phyloP scores from a whole-genome alignment of 2,888 invertebrate species.

The Holacanthella duospinosa region DNA sequence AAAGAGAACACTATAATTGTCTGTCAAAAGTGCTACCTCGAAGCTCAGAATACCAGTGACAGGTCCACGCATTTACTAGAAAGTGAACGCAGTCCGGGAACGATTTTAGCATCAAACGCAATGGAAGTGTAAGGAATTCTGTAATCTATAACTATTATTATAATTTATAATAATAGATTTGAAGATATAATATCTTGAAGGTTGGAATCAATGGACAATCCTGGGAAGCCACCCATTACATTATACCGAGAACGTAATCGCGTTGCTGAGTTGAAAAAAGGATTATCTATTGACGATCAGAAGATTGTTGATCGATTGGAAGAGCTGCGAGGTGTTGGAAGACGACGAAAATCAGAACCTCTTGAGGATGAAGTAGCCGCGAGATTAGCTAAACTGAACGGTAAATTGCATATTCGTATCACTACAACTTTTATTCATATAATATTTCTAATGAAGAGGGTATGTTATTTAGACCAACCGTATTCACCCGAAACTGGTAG shows the following conservation, averaged over 20 bases:
- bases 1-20: constrained; percentile 4
- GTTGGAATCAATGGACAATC: constrained; percentile 49
- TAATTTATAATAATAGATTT: constrained; percentile 6
- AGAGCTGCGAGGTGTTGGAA: constrained; percentile 48
- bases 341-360: constrained; percentile 37
- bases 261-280: constrained; percentile 42
- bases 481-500: neutral
- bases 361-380: constrained; percentile 44
- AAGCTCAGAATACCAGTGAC: neutral
- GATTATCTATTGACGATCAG: constrained; percentile 49
- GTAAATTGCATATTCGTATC: too few relatives aligned
- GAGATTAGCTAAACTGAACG: constrained; percentile 49
- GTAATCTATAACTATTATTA: neutral
- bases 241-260: constrained; percentile 42
- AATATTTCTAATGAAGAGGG: neutral
- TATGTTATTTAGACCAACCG: neutral
- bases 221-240: constrained; percentile 48
- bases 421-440: too few relatives aligned
- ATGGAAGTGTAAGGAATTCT: neutral
- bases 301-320: constrained; percentile 57
- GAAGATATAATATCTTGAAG: constrained; percentile 39
- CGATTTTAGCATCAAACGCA: neutral
- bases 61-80: neutral
- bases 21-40: constrained; percentile 11
- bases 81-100: neutral